These are phyloP conservation scores for Cephalopterus ornatus DNA, from an alignment of 2,113 vertebrate genomes.

Conservation along the genomic window DNA sequence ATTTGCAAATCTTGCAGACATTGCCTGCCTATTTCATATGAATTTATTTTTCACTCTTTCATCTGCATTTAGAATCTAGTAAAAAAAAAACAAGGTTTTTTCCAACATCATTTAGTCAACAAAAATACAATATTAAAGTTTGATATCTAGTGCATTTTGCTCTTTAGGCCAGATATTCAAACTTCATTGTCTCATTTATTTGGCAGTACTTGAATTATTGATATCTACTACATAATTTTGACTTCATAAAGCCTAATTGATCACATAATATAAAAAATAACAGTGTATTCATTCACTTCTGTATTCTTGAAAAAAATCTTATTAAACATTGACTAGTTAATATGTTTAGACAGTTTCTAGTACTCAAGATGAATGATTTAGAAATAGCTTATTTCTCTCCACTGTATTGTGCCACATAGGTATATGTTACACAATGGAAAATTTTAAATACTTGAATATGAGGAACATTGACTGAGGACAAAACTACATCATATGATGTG, in stretches of 20 bases:
- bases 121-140: neutral
- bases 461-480: neutral
- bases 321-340: neutral
- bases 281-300: neutral
- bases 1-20: neutral
- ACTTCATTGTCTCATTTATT: neutral
- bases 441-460: neutral
- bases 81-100: neutral
- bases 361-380: neutral
- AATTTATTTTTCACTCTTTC: slow-evolving; percentile 6
- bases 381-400: neutral
- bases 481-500: neutral
- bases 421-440: neutral
- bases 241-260: neutral
- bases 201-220: neutral
- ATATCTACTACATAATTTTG: neutral
- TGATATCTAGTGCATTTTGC: neutral
- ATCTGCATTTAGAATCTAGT: neutral
- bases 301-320: neutral
- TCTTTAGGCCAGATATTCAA: neutral
- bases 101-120: neutral
- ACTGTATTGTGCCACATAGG: neutral
- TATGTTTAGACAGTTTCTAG: neutral
- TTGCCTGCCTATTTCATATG: neutral
- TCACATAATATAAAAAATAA: neutral